Percentiles rank a stretch among this genome's conserved stretches.
Evolutionary conservation across 2,888 invertebrate species (phyloP).

Genomic region (Chirona hameri): DNA sequence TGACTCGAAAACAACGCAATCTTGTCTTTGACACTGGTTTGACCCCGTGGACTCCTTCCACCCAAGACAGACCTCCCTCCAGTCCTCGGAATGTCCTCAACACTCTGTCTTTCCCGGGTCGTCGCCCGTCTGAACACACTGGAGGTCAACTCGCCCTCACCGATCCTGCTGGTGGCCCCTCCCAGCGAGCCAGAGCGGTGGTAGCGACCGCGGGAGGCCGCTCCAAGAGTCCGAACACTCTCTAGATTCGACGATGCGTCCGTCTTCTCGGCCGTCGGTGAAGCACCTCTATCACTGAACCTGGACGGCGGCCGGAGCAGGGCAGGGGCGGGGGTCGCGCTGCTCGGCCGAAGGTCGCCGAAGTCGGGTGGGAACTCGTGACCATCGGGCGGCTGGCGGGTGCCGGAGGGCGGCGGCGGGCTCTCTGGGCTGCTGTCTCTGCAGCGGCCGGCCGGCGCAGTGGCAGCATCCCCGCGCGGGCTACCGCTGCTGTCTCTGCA

Average conservation of each 20-base stretch:
- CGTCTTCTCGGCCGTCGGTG: constrained; percentile 30
- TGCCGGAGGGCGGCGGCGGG: constrained; percentile 50
- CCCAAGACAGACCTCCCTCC: not conserved
- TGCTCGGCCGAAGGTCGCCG: constrained; percentile 52
- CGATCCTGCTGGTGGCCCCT: constrained; percentile 33
- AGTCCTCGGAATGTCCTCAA: constrained; percentile 63
- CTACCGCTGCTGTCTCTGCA: constrained; percentile 33
- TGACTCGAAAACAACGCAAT: constrained; percentile 77
- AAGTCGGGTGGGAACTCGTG: constrained; percentile 72
- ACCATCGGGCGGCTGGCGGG: constrained; percentile 75
- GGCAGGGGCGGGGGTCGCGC: constrained; percentile 41
- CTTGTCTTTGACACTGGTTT: constrained; percentile 70
- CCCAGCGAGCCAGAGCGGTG: constrained; percentile 32
- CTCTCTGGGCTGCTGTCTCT: constrained; percentile 31
- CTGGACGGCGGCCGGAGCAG: constrained; percentile 45
- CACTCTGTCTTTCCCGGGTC: constrained; percentile 35
- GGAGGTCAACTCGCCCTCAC: constrained; percentile 33
- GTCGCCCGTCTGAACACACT: constrained; percentile 33
- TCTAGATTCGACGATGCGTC: constrained; percentile 34
- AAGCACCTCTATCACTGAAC: constrained; percentile 33
- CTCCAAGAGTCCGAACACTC: constrained; percentile 31
- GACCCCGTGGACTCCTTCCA: not conserved
- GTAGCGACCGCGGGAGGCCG: constrained; percentile 28
- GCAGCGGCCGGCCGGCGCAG: constrained; percentile 33
- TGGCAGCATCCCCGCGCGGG: constrained; percentile 30